Base-by-base conservation (phyloP, 2,113 vertebrate genomes). In the Caracal caracal region DNA sequence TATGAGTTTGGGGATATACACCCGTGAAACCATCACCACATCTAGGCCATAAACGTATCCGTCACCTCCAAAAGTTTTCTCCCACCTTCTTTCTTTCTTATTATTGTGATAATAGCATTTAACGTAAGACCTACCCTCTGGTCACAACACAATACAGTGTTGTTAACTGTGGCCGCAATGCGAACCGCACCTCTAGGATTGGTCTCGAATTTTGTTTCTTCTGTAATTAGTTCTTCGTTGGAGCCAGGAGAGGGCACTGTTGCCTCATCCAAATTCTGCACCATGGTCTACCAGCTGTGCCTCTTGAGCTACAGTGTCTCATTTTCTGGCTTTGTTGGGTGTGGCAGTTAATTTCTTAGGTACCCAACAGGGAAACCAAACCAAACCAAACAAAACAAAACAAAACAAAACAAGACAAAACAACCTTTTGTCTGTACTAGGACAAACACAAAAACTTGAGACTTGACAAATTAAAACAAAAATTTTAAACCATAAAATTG, bases 161-260 rank as follows among this genome's bases (percentile, higher is more conserved):
- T 20, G 35, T n/a, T 68, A 30, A 24, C 66, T n/a, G 16, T 11
- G 16, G 28, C 15, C 13, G 10, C 61, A 5, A 2, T 5, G 10
- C 3, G 0, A 19, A 15, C 22, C 22, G 51, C 11, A 24, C 59
- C 80, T 49, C 49, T 2, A 43, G 26, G 56, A 35, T 2, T 40
- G n/a, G 4, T 65, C 73, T 79, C 61, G 15, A 59, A 59, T 26
- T 20, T 75, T 12, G n/a, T 47, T 11, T 37, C 15, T 65, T 71
- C 40, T 56, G n/a, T 51, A 65, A 24, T 1, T 68, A 47, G 10
- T 56, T 84, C 86, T 75, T 65, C 20, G 3, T 0, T 61, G 10
- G 0, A n/a, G 80, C 61, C 90, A 93, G 35, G 2, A 92, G 98
- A 93, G 93, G 95, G 78, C 95, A 76, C 75, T 95, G 5, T 22